Conservation (phyloP, 2,888 invertebrate species). For the Hyles lineata region DNA sequence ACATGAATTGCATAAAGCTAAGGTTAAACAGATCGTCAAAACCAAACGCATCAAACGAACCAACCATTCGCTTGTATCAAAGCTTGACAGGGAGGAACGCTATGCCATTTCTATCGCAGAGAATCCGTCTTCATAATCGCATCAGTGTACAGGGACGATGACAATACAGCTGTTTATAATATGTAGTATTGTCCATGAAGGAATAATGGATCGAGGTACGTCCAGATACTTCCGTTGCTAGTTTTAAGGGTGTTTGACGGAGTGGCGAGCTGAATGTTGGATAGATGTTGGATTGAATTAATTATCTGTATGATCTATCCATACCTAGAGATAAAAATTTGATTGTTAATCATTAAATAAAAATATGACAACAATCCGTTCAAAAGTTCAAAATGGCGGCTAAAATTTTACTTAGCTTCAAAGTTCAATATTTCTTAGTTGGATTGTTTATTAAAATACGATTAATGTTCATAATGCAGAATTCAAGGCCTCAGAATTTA, state of each 20-base stretch:
- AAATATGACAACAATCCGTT: too few relatives aligned
- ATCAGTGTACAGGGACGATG: constrained; percentile 77
- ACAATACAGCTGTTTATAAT: constrained; percentile 70
- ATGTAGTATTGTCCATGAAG: constrained; percentile 38
- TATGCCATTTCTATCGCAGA: constrained; percentile 21
- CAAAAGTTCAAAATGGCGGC: too few relatives aligned
- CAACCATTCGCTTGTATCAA: background rate
- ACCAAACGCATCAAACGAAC: background rate
- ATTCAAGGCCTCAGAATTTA: too few relatives aligned
- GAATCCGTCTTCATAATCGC: constrained; percentile 65
- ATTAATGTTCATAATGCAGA: too few relatives aligned
- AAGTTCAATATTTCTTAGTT: too few relatives aligned
- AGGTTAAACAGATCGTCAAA: background rate
- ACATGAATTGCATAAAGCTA: too few relatives aligned
- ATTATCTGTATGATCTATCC: background rate
- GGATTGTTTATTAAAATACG: too few relatives aligned
- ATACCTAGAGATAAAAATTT: too few relatives aligned
- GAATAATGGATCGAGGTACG: constrained; percentile 34
- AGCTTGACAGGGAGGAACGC: constrained; percentile 15
- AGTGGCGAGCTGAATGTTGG: background rate
- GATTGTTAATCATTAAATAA: too few relatives aligned
- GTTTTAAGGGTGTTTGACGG: constrained; percentile 15
- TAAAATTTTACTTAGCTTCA: too few relatives aligned
- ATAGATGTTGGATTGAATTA: background rate
- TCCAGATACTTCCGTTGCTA: constrained; percentile 33